Evolutionary conservation across 2,113 vertebrate genomes (phyloP).

Genomic region (Taurulus bubalis): DNA sequence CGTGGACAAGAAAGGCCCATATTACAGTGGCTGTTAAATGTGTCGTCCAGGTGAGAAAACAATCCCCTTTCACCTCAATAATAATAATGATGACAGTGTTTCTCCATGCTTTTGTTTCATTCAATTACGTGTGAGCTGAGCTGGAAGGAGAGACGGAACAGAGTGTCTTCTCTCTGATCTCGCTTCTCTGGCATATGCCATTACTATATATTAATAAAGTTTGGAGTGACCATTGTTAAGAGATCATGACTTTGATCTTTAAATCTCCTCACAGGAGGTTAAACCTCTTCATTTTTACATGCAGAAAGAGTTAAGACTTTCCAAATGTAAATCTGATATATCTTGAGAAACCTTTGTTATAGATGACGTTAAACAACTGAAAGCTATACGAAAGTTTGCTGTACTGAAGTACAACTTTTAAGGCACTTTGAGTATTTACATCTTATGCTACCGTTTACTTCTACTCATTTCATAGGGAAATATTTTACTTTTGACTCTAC

Average conservation of each 20-base stretch:
- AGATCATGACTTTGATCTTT: constrained; percentile 8
- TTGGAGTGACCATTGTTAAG: neutral
- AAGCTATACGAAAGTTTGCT: neutral
- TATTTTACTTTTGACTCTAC: neutral
- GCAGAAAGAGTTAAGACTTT: neutral
- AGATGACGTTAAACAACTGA: neutral
- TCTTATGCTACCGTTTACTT: neutral
- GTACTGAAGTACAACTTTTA: neutral
- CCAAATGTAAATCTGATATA: neutral
- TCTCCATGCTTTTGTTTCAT: constrained; percentile 70
- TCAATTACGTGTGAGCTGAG: constrained; percentile 68
- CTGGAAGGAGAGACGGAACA: neutral
- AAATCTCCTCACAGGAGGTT: neutral
- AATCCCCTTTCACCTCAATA: constrained; percentile 64
- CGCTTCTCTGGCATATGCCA: neutral
- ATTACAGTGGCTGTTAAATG: constrained; percentile 71
- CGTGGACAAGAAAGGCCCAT: constrained; percentile 58
- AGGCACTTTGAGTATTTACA: neutral
- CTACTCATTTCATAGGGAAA: no score
- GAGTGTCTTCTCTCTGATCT: constrained; percentile 7
- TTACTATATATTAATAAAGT: neutral
- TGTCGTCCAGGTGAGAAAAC: constrained; percentile 73
- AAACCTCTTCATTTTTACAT: neutral
- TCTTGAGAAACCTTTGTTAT: neutral
- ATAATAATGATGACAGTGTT: constrained; percentile 79